phyloP scores from a whole-genome alignment of 2,797 vertebrate genomes.

The Lindbergichthys nudifrons region DNA sequence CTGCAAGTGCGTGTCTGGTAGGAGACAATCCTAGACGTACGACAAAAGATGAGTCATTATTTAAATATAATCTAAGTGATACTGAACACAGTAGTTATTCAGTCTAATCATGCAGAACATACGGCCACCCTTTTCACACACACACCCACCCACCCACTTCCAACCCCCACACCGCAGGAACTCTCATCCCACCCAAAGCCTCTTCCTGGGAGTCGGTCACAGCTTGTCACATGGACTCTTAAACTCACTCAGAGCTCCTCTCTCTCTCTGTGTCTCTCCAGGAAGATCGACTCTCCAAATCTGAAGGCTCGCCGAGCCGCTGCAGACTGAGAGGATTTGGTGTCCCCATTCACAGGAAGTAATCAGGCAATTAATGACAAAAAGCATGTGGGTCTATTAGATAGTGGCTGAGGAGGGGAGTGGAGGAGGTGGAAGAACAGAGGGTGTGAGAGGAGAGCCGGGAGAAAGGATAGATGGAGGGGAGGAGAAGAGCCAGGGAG shows the following conservation, averaged over 20 bases:
- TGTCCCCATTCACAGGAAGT: conserved; percentile 81
- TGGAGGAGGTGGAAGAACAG: conserved; percentile 36
- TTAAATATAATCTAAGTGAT: conserved; percentile 38
- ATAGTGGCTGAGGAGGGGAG: conserved; percentile 63
- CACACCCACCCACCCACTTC: conserved; percentile 1
- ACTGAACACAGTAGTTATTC: conserved; percentile 25
- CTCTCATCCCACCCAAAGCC: conserved; percentile 69
- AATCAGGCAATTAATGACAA: conserved; percentile 87
- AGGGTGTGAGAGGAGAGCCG: conserved; percentile 34
- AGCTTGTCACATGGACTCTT: conserved; percentile 73
- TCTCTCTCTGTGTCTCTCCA: conserved; percentile 39
- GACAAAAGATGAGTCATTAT: conserved; percentile 31
- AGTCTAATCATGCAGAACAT: conserved; percentile 30
- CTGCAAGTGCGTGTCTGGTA: conserved; percentile 8
- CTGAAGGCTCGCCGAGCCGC: conserved; percentile 72
- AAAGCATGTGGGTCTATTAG: conserved; percentile 82
- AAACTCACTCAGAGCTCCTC: conserved; percentile 59
- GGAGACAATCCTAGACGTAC: conserved; percentile 20
- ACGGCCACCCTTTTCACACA: neutral
- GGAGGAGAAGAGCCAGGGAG: conserved; percentile 45
- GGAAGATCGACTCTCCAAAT: conserved; percentile 76
- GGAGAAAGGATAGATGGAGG: conserved; percentile 52
- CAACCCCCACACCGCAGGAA: conserved; percentile 19
- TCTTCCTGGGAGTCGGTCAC: conserved; percentile 71
- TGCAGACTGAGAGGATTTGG: conserved; percentile 83